phyloP scores from a whole-genome alignment of 2,113 vertebrate species.

The Uropsilus gracilis region DNA sequence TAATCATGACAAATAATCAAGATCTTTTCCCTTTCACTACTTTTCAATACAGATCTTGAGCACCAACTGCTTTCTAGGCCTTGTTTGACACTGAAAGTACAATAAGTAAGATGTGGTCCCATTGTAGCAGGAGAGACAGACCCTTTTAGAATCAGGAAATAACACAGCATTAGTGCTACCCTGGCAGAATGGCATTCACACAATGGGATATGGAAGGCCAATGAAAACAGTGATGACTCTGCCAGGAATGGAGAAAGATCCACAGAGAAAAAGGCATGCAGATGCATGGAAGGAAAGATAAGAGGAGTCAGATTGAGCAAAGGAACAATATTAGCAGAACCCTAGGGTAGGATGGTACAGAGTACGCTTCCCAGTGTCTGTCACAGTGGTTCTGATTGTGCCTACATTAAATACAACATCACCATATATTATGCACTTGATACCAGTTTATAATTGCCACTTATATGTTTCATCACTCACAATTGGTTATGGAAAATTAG shows the following conservation, averaged over 20 bases:
- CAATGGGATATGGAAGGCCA: neutral
- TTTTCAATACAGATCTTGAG: neutral
- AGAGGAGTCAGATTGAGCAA: neutral
- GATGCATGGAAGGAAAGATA: neutral
- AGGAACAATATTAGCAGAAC: neutral
- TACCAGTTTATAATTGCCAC: slow-evolving; percentile 6
- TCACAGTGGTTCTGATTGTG: accelerated
- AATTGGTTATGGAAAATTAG: neutral
- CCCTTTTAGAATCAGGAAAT: neutral
- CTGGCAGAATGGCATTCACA: neutral
- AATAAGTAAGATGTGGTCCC: neutral
- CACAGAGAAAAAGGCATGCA: neutral
- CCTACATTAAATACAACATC: neutral
- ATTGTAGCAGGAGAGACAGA: neutral
- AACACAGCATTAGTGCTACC: neutral
- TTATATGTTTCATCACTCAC: neutral
- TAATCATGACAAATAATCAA: neutral
- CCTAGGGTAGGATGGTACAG: too few species aligned
- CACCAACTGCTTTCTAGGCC: neutral
- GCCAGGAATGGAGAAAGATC: neutral
- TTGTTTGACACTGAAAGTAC: neutral
- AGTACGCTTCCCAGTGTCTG: neutral
- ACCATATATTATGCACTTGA: neutral
- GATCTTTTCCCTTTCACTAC: neutral
- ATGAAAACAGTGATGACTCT: neutral